Evolutionary conservation across 2,888 invertebrate species (phyloP), one percentile per base, ranked within the genome.

Genomic region (Drosophila melanocephala): DNA sequence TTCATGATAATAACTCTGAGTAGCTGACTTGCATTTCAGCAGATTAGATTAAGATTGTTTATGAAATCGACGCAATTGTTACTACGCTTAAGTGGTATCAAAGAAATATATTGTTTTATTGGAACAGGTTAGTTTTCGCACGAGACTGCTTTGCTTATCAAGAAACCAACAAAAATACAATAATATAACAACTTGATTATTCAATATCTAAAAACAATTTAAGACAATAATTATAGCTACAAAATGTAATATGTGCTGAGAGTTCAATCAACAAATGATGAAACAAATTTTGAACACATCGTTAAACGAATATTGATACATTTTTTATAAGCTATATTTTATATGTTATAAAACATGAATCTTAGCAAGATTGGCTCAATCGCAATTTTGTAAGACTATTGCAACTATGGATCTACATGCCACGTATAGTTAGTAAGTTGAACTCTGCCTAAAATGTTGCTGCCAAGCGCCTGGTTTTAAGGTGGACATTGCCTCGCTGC

Each of bases 41-140:
- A 28, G 80, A 79, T 80, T 83, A 80, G 80, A 80, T 80, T 79
- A 83, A 68, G 50, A 19, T 80, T 78, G 64, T 82, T 79, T 74
- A 71, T 67, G 50, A 44, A 63, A 62, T 59, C 63, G 39, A 5
- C 57, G 26, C 16, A 26, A n/a, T 42, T 19, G 53, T 44, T 16
- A 30, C 28, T 50, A 42, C 19, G 12, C 30, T 30, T 12, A 44
- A 26, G 61, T 64, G 67, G 57, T 68, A 68, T 22, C 30, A 19
- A 12, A 47, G 14, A 50, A 28, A 33, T 58, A 61, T 61, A 51
- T 44, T 47, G 35, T 33, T 28, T 5, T 37, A 60, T 79, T 82
- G 82, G 73, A 78, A 73, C 65, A 81, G 82, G 78, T 79, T 79
- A 78, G 78, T 81, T 72, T 65, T 39, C 30, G 44, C 59, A 71